Percentiles rank a stretch among this genome's conserved stretches.
Evolutionary conservation across 2,113 vertebrate genomes (phyloP).

Genomic region (Caracal caracal): DNA sequence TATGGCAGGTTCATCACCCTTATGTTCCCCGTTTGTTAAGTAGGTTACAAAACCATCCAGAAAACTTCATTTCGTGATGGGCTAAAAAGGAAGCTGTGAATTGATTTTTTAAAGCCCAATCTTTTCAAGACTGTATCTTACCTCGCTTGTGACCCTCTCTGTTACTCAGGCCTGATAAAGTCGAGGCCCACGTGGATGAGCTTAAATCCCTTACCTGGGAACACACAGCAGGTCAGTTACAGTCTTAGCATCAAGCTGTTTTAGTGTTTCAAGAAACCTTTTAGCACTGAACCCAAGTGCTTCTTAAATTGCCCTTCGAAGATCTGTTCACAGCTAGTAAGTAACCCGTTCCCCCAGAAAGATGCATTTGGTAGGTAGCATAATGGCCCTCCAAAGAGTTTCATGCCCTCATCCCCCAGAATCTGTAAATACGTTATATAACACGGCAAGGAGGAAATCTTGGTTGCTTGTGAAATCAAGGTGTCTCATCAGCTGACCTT

Average conservation of each 20-base stretch:
- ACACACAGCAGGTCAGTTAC: neutral
- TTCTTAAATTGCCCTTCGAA: constrained; percentile 13
- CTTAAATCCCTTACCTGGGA: neutral
- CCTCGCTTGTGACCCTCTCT: neutral
- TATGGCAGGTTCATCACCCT: neutral
- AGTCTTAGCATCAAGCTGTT: neutral
- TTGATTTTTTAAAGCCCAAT: neutral
- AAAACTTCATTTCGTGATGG: neutral
- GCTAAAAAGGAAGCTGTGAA: neutral
- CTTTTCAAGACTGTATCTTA: neutral
- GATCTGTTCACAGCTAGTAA: neutral
- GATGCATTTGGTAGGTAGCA: neutral
- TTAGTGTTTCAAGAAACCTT: neutral
- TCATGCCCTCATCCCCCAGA: neutral
- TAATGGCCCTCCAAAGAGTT: neutral
- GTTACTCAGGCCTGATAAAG: neutral
- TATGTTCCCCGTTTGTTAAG: neutral
- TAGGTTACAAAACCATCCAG: neutral
- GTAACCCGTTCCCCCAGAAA: neutral
- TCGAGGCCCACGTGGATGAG: neutral
- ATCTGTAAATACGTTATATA: neutral
- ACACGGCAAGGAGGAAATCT: neutral
- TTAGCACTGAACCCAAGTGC: neutral
- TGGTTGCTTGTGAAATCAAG: neutral
- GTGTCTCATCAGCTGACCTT: neutral